A percentile compares a stretch with the other conserved stretches of the same genome.
phyloP scores from a whole-genome alignment of 2,797 vertebrate genomes.

The Oreortyx pictus region DNA sequence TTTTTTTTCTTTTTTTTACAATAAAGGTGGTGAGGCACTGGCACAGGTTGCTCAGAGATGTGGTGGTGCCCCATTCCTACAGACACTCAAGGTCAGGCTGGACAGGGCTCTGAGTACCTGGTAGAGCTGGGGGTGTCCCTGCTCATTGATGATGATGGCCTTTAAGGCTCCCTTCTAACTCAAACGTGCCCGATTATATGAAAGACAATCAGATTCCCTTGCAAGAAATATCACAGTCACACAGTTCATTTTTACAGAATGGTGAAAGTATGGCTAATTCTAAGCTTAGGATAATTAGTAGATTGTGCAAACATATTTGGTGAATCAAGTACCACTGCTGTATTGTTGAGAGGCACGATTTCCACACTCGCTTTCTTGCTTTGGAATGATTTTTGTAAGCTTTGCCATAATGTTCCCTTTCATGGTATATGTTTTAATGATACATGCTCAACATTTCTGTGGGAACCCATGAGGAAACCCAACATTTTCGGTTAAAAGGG shows the following conservation, averaged over 20 bases:
- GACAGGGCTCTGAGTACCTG: too few relatives aligned
- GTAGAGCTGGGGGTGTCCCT: too few relatives aligned
- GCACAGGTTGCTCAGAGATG: too few relatives aligned
- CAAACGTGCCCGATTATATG: too few relatives aligned
- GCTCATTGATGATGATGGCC: too few relatives aligned
- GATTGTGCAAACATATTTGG: not conserved
- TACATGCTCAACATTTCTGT: not conserved
- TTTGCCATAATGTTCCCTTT: not conserved
- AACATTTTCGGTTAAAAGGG: not conserved
- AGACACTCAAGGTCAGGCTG: too few relatives aligned
- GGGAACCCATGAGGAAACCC: not conserved
- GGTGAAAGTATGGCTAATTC: not conserved
- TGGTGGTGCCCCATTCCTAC: too few relatives aligned
- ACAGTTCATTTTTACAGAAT: not conserved
- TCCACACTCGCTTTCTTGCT: not conserved
- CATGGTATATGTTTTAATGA: not conserved
- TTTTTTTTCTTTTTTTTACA: too few relatives aligned
- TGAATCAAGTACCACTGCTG: not conserved
- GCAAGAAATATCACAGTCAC: not conserved
- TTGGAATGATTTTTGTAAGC: not conserved
- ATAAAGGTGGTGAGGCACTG: too few relatives aligned
- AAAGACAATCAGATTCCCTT: not conserved
- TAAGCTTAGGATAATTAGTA: not conserved
- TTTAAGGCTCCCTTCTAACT: too few relatives aligned
- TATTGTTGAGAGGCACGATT: not conserved